Conservation (phyloP, 2,888 invertebrate genomes). For the Leptothorax acervorum region DNA sequence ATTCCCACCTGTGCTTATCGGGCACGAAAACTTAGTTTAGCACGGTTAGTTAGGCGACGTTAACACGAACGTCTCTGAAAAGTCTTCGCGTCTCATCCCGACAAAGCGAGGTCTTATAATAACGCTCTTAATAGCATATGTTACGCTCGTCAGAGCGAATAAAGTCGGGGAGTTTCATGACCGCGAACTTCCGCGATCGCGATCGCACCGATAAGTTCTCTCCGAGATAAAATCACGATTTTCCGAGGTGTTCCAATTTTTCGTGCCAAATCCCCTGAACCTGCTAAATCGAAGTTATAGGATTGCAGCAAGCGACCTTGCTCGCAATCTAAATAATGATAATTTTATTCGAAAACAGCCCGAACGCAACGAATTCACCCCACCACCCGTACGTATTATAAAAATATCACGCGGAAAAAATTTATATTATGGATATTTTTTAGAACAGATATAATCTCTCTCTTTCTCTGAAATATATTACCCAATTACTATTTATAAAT, state of each 20-base stretch:
- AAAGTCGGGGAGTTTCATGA: constrained; percentile 16
- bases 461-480: constrained; percentile 2
- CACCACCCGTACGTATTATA: not conserved
- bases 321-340: not conserved
- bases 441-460: not conserved
- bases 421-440: not conserved
- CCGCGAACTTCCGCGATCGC: constrained; percentile 21
- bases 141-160: constrained; percentile 29
- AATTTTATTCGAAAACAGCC: not conserved
- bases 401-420: constrained; percentile 6
- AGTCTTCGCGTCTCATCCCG: constrained; percentile 1
- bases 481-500: not conserved
- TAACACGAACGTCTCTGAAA: constrained; percentile 40
- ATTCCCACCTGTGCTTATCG: not conserved
- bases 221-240: not conserved
- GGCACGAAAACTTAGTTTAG: constrained; percentile 25
- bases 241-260: not conserved
- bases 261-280: not conserved
- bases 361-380: not conserved
- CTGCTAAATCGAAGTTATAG: not conserved
- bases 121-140: constrained; percentile 35
- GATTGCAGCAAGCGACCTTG: not conserved
- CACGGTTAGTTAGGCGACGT: constrained; percentile 32
- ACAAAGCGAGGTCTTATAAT: constrained; percentile 10
- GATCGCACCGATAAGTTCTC: not conserved